Evolutionary conservation across 2,113 vertebrate genomes (phyloP), one percentile per base, ranked within the genome.

Genomic region (Grallaria varia): DNA sequence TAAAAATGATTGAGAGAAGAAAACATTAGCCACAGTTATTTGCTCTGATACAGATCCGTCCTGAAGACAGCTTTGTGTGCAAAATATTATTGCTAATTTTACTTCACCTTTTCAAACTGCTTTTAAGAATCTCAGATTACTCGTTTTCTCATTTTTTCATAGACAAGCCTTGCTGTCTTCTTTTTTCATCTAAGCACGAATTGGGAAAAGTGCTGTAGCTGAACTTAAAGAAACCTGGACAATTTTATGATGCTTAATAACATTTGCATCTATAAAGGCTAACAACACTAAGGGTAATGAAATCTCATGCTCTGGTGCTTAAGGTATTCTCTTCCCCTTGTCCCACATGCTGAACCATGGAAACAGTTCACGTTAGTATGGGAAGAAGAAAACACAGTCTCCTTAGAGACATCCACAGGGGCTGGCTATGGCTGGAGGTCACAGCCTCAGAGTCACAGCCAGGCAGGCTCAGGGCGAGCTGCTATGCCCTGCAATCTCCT

Each of bases 231-330:
- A 86, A 85, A 92, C 33, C 47, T 24, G 87, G 89, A 87, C 89
- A 89, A 96, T 91, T 93, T 95, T 80, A 94, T 50, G 81, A 69
- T n/a, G 62, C 95, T 96, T 96, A 96, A 92, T 93, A 96, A 94
- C 40, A 76, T 75, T 82, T 58, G 63, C 67, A 89, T 73, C 89
- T 90, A 73, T 66, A 93, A 95, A 79, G 76, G 64, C 79, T 94
- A 93, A 91, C 89, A 86, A 3, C 75, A 80, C 86, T 74, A 77
- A 67, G 27, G 30, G 76, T 82, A 96, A 93, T 87, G 84, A 94
- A 93, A 96, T 92, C 82, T 90, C 81, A 93, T 55, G 85, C 66
- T 88, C 75, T 69, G 72, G 53, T 3, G 44, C 78, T 90, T 81
- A 71, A 88, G 18, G 7, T 79, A 68, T 56, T 95, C 90, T 94